phyloP scores from a whole-genome alignment of 2,113 vertebrate species.

The Arizona elegans region DNA sequence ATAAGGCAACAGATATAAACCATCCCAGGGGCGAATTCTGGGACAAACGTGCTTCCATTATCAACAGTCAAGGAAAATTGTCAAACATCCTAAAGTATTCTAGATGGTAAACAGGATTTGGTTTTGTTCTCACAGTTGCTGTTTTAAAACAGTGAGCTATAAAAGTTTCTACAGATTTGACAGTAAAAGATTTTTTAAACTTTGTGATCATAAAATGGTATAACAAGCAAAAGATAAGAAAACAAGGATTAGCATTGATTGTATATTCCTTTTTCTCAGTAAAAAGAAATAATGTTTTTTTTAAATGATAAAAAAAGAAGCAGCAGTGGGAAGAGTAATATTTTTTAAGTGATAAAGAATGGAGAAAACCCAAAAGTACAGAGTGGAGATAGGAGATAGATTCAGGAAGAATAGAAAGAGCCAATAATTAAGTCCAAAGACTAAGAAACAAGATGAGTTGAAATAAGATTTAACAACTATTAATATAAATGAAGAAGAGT shows the following conservation, averaged over 20 bases:
- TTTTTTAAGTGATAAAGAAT: background rate
- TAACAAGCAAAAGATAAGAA: background rate
- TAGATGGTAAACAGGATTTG: background rate
- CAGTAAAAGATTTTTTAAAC: background rate
- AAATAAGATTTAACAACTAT: background rate
- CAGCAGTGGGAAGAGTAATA: background rate
- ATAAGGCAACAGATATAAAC: background rate
- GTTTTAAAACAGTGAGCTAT: background rate
- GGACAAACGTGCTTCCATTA: background rate
- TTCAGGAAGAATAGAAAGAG: background rate
- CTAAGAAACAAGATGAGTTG: background rate
- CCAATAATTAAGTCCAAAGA: background rate
- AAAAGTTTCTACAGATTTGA: background rate
- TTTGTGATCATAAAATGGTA: background rate
- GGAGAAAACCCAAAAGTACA: background rate
- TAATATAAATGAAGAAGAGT: background rate
- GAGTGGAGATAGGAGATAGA: too few relatives aligned
- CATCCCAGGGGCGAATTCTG: background rate
- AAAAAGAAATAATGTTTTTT: background rate
- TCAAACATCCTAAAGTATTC: background rate
- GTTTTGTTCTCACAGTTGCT: background rate
- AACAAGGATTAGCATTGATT: background rate
- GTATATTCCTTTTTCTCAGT: background rate
- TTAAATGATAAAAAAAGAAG: background rate
- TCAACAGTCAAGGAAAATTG: background rate